Conservation (phyloP, 2,113 vertebrate species). For the Stegastes partitus region DNA sequence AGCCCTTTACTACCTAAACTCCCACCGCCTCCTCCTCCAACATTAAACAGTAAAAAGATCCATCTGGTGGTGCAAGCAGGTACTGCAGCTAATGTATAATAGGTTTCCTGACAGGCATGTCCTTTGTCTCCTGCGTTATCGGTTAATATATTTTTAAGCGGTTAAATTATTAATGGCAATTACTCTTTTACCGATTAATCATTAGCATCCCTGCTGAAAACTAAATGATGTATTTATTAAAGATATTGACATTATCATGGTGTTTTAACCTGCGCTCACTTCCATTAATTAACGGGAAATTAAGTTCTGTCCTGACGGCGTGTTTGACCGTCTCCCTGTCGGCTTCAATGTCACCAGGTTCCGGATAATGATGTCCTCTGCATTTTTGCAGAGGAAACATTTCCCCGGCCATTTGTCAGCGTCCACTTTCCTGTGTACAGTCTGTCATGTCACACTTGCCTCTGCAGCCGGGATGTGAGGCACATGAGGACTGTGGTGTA, state of each 20-base stretch:
- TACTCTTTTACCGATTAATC: no score
- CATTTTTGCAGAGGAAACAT: conserved; percentile 45
- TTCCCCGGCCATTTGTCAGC: conserved; percentile 64
- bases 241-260: conserved; percentile 8
- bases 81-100: no score
- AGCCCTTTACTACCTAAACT: no score
- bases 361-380: conserved; percentile 64
- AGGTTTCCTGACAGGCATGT: no score
- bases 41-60: no score
- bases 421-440: conserved; percentile 33
- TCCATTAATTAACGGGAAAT: conserved; percentile 65
- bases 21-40: no score
- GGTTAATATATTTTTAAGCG: no score
- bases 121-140: no score
- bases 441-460: conserved; percentile 54
- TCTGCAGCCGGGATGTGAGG: conserved; percentile 18
- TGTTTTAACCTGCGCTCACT: background rate
- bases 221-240: conserved; percentile 15
- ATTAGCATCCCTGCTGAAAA: no score
- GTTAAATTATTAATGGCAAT: no score
- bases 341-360: conserved; percentile 38
- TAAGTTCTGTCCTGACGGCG: conserved; percentile 41
- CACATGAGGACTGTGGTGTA: conserved; percentile 27
- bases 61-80: no score
- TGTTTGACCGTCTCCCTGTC: conserved; percentile 22